phyloP scores from a whole-genome alignment of 2,113 vertebrate species.

The Alaudala cheleensis region DNA sequence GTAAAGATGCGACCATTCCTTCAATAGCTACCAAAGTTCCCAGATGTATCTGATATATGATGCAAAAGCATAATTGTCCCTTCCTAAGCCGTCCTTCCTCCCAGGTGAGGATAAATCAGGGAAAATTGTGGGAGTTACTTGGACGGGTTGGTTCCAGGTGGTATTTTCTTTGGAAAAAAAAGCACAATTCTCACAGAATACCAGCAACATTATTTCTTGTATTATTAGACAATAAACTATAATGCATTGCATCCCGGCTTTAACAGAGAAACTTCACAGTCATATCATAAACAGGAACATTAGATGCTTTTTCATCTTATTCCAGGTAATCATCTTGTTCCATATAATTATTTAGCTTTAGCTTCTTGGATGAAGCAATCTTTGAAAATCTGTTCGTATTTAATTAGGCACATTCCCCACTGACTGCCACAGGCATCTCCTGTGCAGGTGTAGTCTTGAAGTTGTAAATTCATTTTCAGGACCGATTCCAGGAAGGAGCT shows the following conservation, averaged over 20 bases:
- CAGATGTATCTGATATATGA: background rate
- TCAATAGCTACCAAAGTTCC: background rate
- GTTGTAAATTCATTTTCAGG: conserved; percentile 41
- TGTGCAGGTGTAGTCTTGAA: conserved; percentile 68
- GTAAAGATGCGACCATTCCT: background rate
- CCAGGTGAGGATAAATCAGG: background rate
- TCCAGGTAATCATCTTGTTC: conserved; percentile 57
- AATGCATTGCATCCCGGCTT: background rate
- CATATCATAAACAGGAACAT: conserved; percentile 11
- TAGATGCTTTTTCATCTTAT: conserved; percentile 59
- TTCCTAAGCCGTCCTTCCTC: background rate
- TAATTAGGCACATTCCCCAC: conserved; percentile 64
- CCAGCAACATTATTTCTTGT: background rate
- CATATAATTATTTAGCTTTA: conserved; percentile 40
- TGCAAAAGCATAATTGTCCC: background rate
- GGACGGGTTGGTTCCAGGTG: background rate
- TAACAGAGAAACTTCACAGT: conserved; percentile 7
- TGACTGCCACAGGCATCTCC: conserved; percentile 58
- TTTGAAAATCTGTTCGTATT: conserved; percentile 54
- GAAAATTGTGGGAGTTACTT: background rate
- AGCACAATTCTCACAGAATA: background rate
- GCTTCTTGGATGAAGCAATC: conserved; percentile 51
- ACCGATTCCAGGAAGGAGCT: background rate
- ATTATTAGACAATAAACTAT: background rate
- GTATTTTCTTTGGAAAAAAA: conserved; percentile 16